A percentile compares a stretch with the other conserved stretches of the same genome.
phyloP scores from a whole-genome alignment of 2,888 invertebrate genomes.

The Drosophila atroscutellata region DNA sequence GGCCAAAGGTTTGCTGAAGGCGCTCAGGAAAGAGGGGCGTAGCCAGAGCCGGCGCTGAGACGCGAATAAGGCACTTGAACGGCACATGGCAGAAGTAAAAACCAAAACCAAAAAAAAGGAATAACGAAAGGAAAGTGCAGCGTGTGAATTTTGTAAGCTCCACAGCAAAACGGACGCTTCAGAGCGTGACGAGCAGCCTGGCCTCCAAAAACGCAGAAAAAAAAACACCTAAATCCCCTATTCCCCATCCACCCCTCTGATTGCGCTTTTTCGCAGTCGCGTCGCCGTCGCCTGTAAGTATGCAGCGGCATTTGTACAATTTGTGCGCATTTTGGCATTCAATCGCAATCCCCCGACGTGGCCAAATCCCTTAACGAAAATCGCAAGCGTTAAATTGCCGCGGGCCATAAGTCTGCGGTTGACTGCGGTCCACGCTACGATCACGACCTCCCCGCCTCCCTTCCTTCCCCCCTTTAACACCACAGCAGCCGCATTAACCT shows the following conservation, averaged over 20 bases:
- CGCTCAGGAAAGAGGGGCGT: neutral
- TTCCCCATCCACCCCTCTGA: neutral
- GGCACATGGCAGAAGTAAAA: constrained; percentile 10
- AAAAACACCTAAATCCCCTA: neutral
- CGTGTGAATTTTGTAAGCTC: constrained; percentile 74
- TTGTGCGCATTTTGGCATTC: constrained; percentile 77
- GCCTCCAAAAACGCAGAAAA: constrained; percentile 1
- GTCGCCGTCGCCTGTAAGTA: constrained; percentile 38
- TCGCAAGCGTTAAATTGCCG: constrained; percentile 78
- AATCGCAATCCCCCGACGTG: constrained; percentile 59
- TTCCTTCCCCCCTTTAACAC: neutral
- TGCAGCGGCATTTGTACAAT: constrained; percentile 62
- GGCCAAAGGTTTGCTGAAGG: constrained; percentile 34
- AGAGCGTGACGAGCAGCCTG: constrained; percentile 39
- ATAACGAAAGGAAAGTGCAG: constrained; percentile 46
- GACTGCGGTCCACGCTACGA: constrained; percentile 35
- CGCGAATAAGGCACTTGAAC: constrained; percentile 21
- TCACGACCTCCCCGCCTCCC: neutral
- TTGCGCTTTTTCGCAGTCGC: constrained; percentile 52
- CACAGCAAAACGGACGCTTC: constrained; percentile 28
- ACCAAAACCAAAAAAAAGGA: neutral
- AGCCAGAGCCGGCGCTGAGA: constrained; percentile 6
- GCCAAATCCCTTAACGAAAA: constrained; percentile 69
- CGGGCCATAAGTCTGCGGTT: constrained; percentile 62
- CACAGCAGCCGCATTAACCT: constrained; percentile 59